These are phyloP conservation scores for Rhagologus leucostigma DNA, from an alignment of 2,113 vertebrate species.

Conservation along the genomic window DNA sequence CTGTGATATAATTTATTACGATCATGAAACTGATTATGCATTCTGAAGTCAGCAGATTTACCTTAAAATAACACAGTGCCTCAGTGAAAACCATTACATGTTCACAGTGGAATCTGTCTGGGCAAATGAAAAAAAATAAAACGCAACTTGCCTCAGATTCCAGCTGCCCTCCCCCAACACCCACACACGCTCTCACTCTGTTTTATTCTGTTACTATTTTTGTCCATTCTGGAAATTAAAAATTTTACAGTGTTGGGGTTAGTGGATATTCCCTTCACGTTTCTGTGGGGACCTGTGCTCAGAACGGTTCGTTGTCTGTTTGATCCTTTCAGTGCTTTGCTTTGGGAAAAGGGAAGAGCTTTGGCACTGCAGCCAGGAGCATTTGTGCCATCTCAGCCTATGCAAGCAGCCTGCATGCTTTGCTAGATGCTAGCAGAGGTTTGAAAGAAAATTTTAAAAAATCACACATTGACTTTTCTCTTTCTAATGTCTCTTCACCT, in stretches of 20 bases:
- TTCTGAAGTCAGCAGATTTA: slow-evolving; percentile 58
- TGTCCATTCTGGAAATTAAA: neutral
- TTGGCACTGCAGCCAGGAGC: neutral
- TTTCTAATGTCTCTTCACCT: neutral
- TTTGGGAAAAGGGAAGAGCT: neutral
- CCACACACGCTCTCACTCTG: neutral
- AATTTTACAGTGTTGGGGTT: neutral
- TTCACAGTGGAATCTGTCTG: slow-evolving; percentile 34
- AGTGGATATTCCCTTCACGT: neutral
- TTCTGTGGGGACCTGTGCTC: neutral
- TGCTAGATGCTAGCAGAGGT: neutral
- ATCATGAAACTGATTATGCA: slow-evolving; percentile 38
- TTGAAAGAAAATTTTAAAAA: neutral
- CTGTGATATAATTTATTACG: neutral
- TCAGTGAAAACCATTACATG: slow-evolving; percentile 38
- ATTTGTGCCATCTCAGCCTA: neutral
- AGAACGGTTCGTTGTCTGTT: fast-evolving
- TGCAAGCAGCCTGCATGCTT: neutral
- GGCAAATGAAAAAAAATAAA: neutral
- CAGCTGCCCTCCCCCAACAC: neutral
- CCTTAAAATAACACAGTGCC: slow-evolving; percentile 49
- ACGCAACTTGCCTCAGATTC: neutral
- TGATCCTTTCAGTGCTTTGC: neutral
- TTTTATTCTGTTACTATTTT: neutral
- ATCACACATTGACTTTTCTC: neutral